Evolutionary conservation across 1,140 invertebrate genomes (phyloP), one percentile per base, ranked within the genome.

Genomic region (Cyclina sinensis): DNA sequence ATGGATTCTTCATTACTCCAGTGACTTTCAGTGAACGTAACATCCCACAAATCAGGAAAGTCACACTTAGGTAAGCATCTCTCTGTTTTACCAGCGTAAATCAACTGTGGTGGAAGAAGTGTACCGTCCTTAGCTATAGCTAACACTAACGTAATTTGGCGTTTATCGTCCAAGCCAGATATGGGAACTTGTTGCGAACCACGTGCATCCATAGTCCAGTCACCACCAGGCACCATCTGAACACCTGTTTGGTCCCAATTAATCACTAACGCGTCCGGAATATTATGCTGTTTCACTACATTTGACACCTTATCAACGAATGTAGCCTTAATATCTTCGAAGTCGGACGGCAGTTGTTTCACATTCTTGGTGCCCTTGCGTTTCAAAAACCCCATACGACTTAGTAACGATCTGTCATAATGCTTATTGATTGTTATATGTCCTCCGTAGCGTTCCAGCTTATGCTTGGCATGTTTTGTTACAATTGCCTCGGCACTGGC

Each of bases 301-400:
- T 54, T 54, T 1, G 1, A 2, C 21, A 79, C 76, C 32, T 79
- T 79, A 16, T 57, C 12, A 5, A 79, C 48, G 35, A 83, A 89
- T 35, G 57, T 27, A 37, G 2, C 65, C 48, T 78, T 82, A 21
- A 83, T 35, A 1, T 39, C 16, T 24, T 89, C 80, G 59, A 83
- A 89, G 54, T 89, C 79, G 2, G 27, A 9, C 12, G 79, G 87
- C 12, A 83, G 32, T 48, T 83, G 39, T 46, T 73, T 54, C 7
- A 79, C 87, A n/a, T 39, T 65, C 68, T 83, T 82, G 30, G 78
- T 83, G n/a, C 87, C 80, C 35, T 84, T 82, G 1, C 87, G 9
- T 32, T 89, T 89, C 18, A 89, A 79, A 51, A 83, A 83, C 9
- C 80, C 87, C 16, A 83, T 82, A 32, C 87, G 37, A 21, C 80